phyloP scores from a whole-genome alignment of 2,113 vertebrate species.

The Grammomys surdaster region DNA sequence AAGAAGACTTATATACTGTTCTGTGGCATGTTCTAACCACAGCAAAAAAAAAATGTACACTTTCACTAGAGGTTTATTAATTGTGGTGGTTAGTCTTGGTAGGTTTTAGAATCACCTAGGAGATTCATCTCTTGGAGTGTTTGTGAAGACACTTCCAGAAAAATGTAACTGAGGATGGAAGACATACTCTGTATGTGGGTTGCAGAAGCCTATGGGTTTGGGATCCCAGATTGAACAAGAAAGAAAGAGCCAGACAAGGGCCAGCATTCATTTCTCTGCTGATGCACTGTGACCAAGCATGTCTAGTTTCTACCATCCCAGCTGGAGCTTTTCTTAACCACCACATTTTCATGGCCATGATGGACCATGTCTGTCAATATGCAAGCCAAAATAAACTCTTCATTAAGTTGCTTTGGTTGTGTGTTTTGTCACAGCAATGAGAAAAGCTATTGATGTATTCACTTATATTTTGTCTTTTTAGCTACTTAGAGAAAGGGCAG shows the following conservation, averaged over 20 bases:
- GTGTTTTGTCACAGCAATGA: background rate
- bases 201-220: background rate
- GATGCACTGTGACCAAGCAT: background rate
- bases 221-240: background rate
- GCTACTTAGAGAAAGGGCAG: slow-evolving; percentile 30
- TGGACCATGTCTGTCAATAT: background rate
- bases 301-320: background rate
- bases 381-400: background rate
- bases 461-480: slow-evolving; percentile 34
- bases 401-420: background rate
- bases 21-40: background rate
- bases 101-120: background rate
- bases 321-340: background rate
- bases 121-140: background rate
- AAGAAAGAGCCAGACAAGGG: background rate
- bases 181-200: background rate
- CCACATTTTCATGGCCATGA: background rate
- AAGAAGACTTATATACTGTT: background rate
- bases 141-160: background rate
- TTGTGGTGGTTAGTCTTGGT: background rate
- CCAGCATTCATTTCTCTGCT: background rate
- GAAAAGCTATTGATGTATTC: background rate
- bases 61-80: background rate
- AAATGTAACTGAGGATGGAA: background rate
- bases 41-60: background rate